Percentiles rank a stretch among this genome's conserved stretches.
Conservation (phyloP, 2,113 vertebrate genomes). For the Microtus pennsylvanicus region DNA sequence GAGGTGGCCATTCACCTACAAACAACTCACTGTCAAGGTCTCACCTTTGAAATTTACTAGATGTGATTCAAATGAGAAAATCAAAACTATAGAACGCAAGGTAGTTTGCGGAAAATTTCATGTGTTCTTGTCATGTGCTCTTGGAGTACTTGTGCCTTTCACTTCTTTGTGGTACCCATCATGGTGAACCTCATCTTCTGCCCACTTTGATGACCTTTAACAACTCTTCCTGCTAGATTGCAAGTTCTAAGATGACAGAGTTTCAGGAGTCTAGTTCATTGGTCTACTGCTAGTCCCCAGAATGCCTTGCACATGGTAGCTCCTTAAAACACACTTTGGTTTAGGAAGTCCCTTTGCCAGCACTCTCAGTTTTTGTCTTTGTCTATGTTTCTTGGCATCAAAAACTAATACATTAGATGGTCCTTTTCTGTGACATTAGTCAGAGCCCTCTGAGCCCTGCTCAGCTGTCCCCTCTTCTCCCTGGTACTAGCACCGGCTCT, state of each 20-base stretch:
- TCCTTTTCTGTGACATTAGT: no score
- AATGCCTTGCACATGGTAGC: background rate
- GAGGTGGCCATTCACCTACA: background rate
- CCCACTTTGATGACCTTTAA: no score
- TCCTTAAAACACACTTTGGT: background rate
- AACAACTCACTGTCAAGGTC: background rate
- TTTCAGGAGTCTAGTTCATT: background rate
- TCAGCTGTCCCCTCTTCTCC: background rate
- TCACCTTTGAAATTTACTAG: background rate
- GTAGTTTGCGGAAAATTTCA: conserved; percentile 1
- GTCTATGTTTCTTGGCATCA: background rate
- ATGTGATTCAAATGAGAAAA: conserved; percentile 7
- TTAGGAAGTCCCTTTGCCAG: background rate
- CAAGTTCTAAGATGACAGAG: background rate
- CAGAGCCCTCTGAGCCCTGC: background rate
- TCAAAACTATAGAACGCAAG: background rate
- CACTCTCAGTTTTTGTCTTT: background rate
- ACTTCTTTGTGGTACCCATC: background rate
- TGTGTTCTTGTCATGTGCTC: background rate
- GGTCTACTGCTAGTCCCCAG: background rate
- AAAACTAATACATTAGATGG: background rate
- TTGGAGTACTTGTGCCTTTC: background rate
- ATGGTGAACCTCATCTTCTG: no score
- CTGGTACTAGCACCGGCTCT: background rate
- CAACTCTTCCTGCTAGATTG: background rate